Percentiles rank a stretch among this genome's conserved stretches.
These are phyloP conservation scores for Siniperca scherzeri DNA, from an alignment of 2,797 vertebrate genomes.

Conservation along the genomic window DNA sequence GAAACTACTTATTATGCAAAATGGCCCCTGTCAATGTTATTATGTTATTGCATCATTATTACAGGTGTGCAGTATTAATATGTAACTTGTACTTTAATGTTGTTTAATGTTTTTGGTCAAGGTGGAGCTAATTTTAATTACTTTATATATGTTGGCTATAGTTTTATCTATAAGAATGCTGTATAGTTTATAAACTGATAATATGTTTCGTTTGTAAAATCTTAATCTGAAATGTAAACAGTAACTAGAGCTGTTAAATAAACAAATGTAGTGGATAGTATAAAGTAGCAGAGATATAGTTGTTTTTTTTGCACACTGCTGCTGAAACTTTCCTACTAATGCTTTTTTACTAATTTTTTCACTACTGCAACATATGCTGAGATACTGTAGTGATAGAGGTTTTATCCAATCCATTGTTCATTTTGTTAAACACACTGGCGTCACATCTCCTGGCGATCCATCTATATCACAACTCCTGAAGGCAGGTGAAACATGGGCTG, in stretches of 20 bases:
- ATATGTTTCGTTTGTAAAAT: too few species aligned
- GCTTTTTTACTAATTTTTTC: not conserved
- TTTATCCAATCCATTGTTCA: conserved; percentile 8
- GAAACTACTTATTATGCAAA: not conserved
- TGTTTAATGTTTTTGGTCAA: not conserved
- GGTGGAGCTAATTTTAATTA: not conserved
- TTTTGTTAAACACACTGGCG: not conserved
- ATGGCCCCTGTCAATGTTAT: not conserved
- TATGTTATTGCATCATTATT: not conserved
- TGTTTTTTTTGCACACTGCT: not conserved
- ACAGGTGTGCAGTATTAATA: not conserved
- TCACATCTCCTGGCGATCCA: too few species aligned
- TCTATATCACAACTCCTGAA: too few species aligned
- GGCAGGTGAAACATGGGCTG: conserved; percentile 13
- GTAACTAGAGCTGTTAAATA: too few species aligned
- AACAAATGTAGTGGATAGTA: not conserved
- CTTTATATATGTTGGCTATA: not conserved
- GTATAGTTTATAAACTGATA: too few species aligned
- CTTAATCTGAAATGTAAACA: too few species aligned
- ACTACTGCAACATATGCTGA: not conserved
- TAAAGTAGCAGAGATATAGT: too few species aligned
- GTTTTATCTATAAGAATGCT: not conserved
- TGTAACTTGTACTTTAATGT: not conserved
- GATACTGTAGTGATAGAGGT: not conserved
- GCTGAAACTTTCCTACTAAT: not conserved